These are phyloP conservation scores for Mesodorylaimus sp. DNA, from an alignment of 2,888 invertebrate species.

Conservation along the genomic window DNA sequence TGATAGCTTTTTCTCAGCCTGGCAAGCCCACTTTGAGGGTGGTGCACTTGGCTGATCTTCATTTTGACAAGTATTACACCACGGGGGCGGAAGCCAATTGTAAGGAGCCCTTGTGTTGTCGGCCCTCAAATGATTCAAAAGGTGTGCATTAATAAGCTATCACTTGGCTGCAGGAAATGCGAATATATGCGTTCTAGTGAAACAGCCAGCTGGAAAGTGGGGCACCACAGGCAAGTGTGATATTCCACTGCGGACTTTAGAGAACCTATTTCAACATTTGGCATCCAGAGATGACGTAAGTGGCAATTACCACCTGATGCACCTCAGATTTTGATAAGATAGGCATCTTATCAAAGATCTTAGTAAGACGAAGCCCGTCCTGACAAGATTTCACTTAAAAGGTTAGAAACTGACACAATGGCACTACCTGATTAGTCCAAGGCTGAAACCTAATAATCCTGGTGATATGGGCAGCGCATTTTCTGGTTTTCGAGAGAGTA, in stretches of 20 bases:
- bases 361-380: too few relatives aligned
- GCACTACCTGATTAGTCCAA: too few relatives aligned
- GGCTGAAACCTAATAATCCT: too few relatives aligned
- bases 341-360: too few relatives aligned
- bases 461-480: too few relatives aligned
- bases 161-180: background rate
- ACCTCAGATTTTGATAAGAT: too few relatives aligned
- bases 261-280: conserved; percentile 24
- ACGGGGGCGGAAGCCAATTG: conserved; percentile 71
- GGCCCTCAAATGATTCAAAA: conserved; percentile 11
- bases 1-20: background rate
- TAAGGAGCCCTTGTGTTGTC: conserved; percentile 76
- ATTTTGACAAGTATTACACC: conserved; percentile 77
- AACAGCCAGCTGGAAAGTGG: conserved; percentile 23
- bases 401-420: too few relatives aligned
- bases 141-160: background rate
- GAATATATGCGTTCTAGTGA: background rate
- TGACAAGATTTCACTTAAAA: too few relatives aligned
- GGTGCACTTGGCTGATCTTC: conserved; percentile 82
- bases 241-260: conserved; percentile 21
- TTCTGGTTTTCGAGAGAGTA: too few relatives aligned
- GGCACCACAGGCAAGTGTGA: conserved; percentile 29
- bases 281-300: conserved; percentile 15
- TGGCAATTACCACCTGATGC: background rate
- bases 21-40: conserved; percentile 47